Evolutionary conservation across 2,888 invertebrate species (phyloP).

Genomic region (Sinelater perroti): DNA sequence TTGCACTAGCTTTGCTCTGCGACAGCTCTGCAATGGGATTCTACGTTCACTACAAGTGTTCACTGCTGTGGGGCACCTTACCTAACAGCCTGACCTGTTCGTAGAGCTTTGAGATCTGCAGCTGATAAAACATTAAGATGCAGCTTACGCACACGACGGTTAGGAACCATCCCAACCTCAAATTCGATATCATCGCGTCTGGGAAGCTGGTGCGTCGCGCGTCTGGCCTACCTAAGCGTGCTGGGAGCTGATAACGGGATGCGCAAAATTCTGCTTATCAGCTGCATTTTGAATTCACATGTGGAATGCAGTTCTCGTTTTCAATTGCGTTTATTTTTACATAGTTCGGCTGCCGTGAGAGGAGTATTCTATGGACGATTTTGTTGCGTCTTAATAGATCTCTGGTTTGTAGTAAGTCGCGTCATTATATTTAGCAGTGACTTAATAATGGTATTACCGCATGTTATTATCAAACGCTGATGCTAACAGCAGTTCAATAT

Average conservation of each 20-base stretch:
- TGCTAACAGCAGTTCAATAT: too few species aligned
- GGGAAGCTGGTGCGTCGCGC: neutral
- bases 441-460: too few species aligned
- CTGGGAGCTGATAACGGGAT: neutral
- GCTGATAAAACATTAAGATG: conserved; percentile 41
- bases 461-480: too few species aligned
- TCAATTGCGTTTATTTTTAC: too few species aligned
- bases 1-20: conserved; percentile 20
- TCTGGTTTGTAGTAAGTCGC: too few species aligned
- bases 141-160: conserved; percentile 40
- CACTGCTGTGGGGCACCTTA: too few species aligned
- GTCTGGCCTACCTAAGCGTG: neutral
- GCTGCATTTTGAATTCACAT: conserved; percentile 6
- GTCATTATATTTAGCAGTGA: too few species aligned
- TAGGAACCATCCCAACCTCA: conserved; percentile 45
- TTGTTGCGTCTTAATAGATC: too few species aligned
- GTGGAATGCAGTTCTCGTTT: too few species aligned
- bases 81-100: conserved; percentile 40
- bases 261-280: conserved; percentile 10
- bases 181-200: conserved; percentile 35
- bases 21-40: conserved; percentile 24
- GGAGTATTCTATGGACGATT: too few species aligned
- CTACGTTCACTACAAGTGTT: too few species aligned
- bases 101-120: conserved; percentile 44
- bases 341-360: too few species aligned